A percentile compares a stretch with the other conserved stretches of the same genome.
Conservation (phyloP, 2,797 vertebrate species). For the Sebastes elongatus region DNA sequence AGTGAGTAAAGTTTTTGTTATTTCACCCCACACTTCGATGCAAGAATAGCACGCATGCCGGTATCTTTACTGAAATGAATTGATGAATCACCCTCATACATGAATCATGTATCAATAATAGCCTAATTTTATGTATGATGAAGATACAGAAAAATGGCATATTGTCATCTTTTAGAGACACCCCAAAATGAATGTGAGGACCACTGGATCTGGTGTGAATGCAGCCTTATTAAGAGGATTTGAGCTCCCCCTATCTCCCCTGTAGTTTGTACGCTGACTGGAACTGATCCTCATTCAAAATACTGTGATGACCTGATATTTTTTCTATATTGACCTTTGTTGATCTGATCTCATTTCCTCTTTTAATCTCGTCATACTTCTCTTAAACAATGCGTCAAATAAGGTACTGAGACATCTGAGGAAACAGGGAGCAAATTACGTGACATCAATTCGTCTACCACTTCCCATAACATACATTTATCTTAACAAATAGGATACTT, state of each 20-base stretch:
- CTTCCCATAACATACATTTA: background rate
- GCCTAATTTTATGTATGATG: background rate
- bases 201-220: no score
- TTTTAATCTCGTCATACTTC: background rate
- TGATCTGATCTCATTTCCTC: constrained; percentile 2
- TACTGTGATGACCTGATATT: background rate
- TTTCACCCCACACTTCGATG: background rate
- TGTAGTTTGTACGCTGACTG: background rate
- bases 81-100: background rate
- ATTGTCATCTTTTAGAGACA: background rate
- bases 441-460: background rate
- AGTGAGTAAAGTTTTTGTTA: background rate
- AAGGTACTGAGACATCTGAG: background rate
- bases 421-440: background rate
- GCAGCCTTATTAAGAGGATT: no score
- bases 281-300: background rate
- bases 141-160: background rate
- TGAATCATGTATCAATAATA: background rate
- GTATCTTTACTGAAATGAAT: background rate
- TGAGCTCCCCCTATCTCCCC: background rate
- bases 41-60: background rate
- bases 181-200: background rate
- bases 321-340: background rate
- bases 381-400: background rate
- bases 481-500: fast-evolving